A percentile compares a stretch with the other conserved stretches of the same genome.
These are phyloP conservation scores for Xiphophorus hellerii DNA, from an alignment of 2,113 vertebrate genomes.

Conservation along the genomic window DNA sequence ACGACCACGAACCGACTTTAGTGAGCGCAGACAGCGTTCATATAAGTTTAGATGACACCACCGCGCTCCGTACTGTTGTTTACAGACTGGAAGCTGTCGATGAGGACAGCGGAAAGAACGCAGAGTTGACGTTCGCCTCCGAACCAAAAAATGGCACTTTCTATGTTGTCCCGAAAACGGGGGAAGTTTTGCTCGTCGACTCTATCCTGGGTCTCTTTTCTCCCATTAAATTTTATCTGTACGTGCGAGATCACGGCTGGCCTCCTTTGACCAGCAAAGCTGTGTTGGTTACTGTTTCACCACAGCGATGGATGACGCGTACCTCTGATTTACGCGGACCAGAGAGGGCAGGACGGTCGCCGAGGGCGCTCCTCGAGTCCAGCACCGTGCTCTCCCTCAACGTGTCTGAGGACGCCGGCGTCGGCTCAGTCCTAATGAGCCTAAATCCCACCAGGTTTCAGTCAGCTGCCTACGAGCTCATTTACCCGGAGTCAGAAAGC, in stretches of 20 bases:
- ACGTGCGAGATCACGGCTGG: conserved; percentile 85
- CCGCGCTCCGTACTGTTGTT: conserved; percentile 82
- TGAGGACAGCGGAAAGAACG: conserved; percentile 85
- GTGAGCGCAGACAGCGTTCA: conserved; percentile 54
- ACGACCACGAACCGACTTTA: conserved; percentile 87
- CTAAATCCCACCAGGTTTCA: conserved; percentile 78
- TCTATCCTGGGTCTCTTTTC: conserved; percentile 83
- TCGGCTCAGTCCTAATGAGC: conserved; percentile 80
- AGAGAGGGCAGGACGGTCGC: conserved; percentile 55
- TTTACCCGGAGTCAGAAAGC: conserved; percentile 77
- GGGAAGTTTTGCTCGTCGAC: conserved; percentile 86
- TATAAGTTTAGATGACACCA: conserved; percentile 85
- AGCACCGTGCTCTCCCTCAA: conserved; percentile 72
- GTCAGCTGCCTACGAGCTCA: conserved; percentile 81
- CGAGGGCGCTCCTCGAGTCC: conserved; percentile 74
- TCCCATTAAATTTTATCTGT: conserved; percentile 78
- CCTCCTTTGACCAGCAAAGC: conserved; percentile 81
- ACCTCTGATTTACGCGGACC: neutral
- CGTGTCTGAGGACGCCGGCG: conserved; percentile 83
- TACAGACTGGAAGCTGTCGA: conserved; percentile 81
- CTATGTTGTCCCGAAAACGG: conserved; percentile 89
- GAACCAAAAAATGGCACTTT: conserved; percentile 82
- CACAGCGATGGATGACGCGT: conserved; percentile 71
- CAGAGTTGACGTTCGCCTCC: conserved; percentile 83
- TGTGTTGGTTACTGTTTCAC: conserved; percentile 79